Evolutionary conservation across 1,140 invertebrate species (phyloP).

Genomic region (Diorhabda elongata): DNA sequence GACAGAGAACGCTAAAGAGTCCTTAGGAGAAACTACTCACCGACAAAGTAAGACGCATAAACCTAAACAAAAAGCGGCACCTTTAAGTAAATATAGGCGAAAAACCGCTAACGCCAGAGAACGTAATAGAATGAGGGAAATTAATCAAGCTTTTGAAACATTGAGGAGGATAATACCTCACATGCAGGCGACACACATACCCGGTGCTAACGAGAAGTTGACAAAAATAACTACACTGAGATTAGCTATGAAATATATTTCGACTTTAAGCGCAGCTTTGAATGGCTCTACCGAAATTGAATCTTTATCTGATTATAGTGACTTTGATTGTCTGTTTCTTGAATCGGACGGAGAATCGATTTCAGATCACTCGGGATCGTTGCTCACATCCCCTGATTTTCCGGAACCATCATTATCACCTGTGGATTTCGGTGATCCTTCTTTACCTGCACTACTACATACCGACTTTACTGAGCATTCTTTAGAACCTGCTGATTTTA

Average conservation of each 20-base stretch:
- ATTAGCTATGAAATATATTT: conserved; percentile 83
- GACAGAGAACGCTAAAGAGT: conserved; percentile 28
- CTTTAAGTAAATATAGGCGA: conserved; percentile 82
- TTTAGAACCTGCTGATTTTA: conserved; percentile 37
- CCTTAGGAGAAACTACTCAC: conserved; percentile 9
- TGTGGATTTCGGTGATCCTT: conserved; percentile 41
- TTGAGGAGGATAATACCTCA: conserved; percentile 70
- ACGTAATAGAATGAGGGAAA: conserved; percentile 79
- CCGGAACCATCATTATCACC: conserved; percentile 41
- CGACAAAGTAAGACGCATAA: conserved; percentile 30
- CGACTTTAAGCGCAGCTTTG: conserved; percentile 54
- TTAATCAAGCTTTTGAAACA: conserved; percentile 81
- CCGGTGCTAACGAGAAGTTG: conserved; percentile 63
- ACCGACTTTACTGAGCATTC: conserved; percentile 41
- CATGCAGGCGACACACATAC: conserved; percentile 45
- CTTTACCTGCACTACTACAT: conserved; percentile 40
- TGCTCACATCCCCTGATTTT: conserved; percentile 44
- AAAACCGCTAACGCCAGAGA: conserved; percentile 88
- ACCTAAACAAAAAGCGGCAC: conserved; percentile 68
- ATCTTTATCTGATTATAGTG: conserved; percentile 35
- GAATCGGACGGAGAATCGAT: conserved; percentile 56
- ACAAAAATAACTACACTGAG: conserved; percentile 84
- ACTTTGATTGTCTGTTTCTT: conserved; percentile 50
- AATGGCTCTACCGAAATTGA: conserved; percentile 27
- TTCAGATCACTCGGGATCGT: conserved; percentile 43